Conservation (phyloP, 2,888 invertebrate genomes). For the Apotomis turbidana region DNA sequence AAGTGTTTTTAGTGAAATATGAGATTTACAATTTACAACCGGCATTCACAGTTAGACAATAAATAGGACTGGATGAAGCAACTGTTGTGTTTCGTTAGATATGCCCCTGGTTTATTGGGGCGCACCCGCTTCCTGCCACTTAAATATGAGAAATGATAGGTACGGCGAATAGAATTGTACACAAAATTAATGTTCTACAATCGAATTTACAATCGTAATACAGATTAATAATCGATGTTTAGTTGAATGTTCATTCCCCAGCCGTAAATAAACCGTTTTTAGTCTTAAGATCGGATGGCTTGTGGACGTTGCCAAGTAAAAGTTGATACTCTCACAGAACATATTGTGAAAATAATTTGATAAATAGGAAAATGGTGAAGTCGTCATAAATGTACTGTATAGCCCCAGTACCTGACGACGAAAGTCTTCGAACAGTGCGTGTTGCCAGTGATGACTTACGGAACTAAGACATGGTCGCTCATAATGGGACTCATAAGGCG, state of each 20-base stretch:
- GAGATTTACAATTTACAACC: constrained; percentile 47
- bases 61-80: constrained; percentile 57
- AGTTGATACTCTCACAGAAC: too few species aligned
- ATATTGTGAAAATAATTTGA: too few species aligned
- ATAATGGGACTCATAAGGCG: too few species aligned
- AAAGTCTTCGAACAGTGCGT: too few species aligned
- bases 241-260: neutral
- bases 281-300: neutral
- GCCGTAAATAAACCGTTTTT: neutral
- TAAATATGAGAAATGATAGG: constrained; percentile 48
- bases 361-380: too few species aligned
- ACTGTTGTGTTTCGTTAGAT: constrained; percentile 52
- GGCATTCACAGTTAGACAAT: constrained; percentile 50
- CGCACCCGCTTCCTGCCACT: constrained; percentile 49
- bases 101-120: constrained; percentile 51
- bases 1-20: neutral
- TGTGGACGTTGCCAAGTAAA: neutral
- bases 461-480: too few species aligned
- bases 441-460: too few species aligned
- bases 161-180: constrained; percentile 28
- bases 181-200: constrained; percentile 35
- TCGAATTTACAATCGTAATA: constrained; percentile 36
- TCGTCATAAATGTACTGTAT: too few species aligned
- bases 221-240: constrained; percentile 7
- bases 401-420: too few species aligned